These are phyloP conservation scores for Altica lythri DNA, from an alignment of 2,888 invertebrate species.

Conservation along the genomic window DNA sequence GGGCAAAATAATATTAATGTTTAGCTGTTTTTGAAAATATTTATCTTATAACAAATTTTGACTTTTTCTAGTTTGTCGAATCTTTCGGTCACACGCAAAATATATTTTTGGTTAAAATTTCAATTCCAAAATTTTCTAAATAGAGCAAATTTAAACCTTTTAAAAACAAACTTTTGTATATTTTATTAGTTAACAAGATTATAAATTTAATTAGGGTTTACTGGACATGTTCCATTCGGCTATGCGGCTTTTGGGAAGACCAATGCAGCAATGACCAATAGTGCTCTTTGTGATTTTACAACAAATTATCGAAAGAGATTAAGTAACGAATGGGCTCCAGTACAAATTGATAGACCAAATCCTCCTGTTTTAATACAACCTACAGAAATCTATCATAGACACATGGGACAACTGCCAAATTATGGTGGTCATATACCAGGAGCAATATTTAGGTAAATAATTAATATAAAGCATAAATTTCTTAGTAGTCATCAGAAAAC, in stretches of 20 bases:
- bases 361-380: slow-evolving; percentile 60
- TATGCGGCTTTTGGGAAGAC: slow-evolving; percentile 68
- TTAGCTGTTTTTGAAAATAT: too few relatives aligned
- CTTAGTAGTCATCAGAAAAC: too few relatives aligned
- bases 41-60: too few relatives aligned
- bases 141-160: background rate
- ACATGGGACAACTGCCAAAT: slow-evolving; percentile 75
- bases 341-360: slow-evolving; percentile 61
- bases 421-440: slow-evolving; percentile 82
- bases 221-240: slow-evolving; percentile 70
- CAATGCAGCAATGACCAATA: slow-evolving; percentile 69
- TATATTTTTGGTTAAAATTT: too few relatives aligned
- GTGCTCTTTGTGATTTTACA: slow-evolving; percentile 75
- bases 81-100: too few relatives aligned
- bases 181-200: background rate
- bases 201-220: slow-evolving; percentile 60
- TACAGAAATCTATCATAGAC: slow-evolving; percentile 72
- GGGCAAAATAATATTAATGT: too few relatives aligned
- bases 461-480: too few relatives aligned
- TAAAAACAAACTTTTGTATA: background rate
- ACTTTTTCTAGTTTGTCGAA: too few relatives aligned
- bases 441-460: slow-evolving; percentile 65
- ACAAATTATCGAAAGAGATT: slow-evolving; percentile 73
- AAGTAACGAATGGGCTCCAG: slow-evolving; percentile 77
- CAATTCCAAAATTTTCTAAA: background rate